These are phyloP conservation scores for Limulus polyphemus DNA, from an alignment of 2,888 invertebrate species.

Conservation along the genomic window DNA sequence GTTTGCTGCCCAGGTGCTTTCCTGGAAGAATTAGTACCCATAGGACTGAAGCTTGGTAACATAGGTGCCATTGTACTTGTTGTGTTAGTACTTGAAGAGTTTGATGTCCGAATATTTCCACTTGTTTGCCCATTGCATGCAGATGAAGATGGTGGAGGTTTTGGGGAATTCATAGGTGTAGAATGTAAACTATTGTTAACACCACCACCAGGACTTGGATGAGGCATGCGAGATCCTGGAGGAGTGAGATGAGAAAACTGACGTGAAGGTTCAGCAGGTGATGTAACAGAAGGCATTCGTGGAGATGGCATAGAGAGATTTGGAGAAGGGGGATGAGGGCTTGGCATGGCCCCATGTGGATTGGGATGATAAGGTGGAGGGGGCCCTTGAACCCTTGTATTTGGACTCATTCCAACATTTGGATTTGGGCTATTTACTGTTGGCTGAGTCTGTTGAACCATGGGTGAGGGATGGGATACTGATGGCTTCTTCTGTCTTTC, in stretches of 20 bases:
- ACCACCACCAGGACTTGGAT: conserved; percentile 43
- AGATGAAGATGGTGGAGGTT: conserved; percentile 26
- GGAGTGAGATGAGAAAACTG: conserved; percentile 39
- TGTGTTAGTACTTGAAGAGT: no score
- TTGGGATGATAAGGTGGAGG: conserved; percentile 64
- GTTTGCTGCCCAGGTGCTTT: no score
- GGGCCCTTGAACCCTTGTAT: conserved; percentile 48
- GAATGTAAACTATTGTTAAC: conserved; percentile 28
- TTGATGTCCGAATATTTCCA: no score
- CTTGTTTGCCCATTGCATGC: no score
- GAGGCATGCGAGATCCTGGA: conserved; percentile 30
- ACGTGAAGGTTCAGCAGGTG: conserved; percentile 51
- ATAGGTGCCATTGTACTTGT: no score
- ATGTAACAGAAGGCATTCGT: conserved; percentile 54
- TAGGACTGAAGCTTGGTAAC: no score
- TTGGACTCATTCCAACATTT: conserved; percentile 28
- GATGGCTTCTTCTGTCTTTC: conserved; percentile 46
- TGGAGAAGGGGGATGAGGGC: conserved; percentile 54
- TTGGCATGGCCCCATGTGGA: conserved; percentile 52
- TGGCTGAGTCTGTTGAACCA: conserved; percentile 16
- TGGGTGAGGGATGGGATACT: conserved; percentile 18
- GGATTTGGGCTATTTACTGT: conserved; percentile 28
- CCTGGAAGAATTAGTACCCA: no score
- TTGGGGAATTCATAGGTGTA: conserved; percentile 46
- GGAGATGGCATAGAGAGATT: conserved; percentile 63